Conservation (phyloP, 1,140 invertebrate species). For the Dreissena rostriformis region DNA sequence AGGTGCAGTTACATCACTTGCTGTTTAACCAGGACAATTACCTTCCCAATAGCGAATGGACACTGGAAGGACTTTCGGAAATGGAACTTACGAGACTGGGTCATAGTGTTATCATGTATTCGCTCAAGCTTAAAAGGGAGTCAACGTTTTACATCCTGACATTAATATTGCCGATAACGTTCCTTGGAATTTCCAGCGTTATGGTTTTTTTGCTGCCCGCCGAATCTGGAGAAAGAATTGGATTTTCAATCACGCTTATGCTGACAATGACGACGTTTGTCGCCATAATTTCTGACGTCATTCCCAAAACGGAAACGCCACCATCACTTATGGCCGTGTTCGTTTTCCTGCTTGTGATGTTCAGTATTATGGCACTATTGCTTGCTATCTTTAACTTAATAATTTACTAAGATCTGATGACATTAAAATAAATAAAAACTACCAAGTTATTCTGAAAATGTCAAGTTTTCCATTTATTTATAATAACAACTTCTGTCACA, state of each 20-base stretch:
- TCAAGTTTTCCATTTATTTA: too few relatives aligned
- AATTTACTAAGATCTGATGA: too few relatives aligned
- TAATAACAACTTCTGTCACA: too few relatives aligned
- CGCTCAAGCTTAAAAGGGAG: slow-evolving; percentile 8
- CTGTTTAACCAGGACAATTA: not conserved
- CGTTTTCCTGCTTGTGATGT: slow-evolving; percentile 6
- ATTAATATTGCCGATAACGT: slow-evolving; percentile 2
- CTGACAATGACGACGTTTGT: slow-evolving; percentile 6
- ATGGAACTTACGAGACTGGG: not conserved
- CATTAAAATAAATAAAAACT: too few relatives aligned
- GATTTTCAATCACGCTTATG: slow-evolving; percentile 22
- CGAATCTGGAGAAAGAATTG: slow-evolving; percentile 19
- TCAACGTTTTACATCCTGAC: slow-evolving; percentile 30
- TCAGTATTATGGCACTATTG: too few relatives aligned
- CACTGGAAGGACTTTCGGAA: slow-evolving; percentile 7
- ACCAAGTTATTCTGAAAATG: too few relatives aligned
- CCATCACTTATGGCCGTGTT: not conserved
- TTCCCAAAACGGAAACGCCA: not conserved
- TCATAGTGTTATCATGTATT: not conserved
- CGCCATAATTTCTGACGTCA: slow-evolving; percentile 25
- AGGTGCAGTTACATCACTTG: not conserved
- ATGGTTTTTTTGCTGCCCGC: slow-evolving; percentile 25
- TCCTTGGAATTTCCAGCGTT: not conserved
- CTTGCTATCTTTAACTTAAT: too few relatives aligned
- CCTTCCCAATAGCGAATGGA: not conserved